Evolutionary conservation across 2,113 vertebrate genomes (phyloP), one percentile per base, ranked within the genome.

Genomic region (Gobio gobio): DNA sequence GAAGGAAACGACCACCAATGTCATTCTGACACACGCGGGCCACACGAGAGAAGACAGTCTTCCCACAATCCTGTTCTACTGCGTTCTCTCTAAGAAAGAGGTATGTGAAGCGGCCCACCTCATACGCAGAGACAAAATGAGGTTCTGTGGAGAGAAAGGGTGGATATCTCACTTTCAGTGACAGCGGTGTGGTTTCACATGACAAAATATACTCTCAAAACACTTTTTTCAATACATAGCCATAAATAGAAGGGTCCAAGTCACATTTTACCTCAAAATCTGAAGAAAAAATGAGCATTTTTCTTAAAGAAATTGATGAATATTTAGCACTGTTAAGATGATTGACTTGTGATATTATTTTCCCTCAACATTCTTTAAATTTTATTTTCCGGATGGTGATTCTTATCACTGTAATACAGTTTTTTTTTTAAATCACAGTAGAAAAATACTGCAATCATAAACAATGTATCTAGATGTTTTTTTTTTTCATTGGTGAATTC

Each of bases 1-100:
- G 85, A 18, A 99, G 95, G 33, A 99, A 99, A 0, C 97, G 96
- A 3, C 98, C 98, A 0, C 98, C 98, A 2, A 99, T 94, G 73
- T 99, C 98, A 0, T 98, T 99, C 92, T 98, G 97, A 84, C 98
- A 99, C n/a, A 99, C 95, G 0, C 97, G 95, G 2, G 97, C 97
- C 51, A 96, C 97, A 6, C 98, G 94, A 36, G 98, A 99, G 93
- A 98, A 97, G 78, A 98, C 96, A 0, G 95, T 96, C 88, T 97
- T 96, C 47, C 97, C 98, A 51, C 98, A 99, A 88, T 99, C 97
- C 0, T 99, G 97, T 70, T 99, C 97, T 45, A 98, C 96, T 0
- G 98, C 97, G 0, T 96, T 98, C 88, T 99, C 98, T 54, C 97
- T 95, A 91, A 99, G 94, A 90, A 99, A 98, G 92, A 98, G 97